Conservation (phyloP, 2,797 vertebrate genomes). For the Apodemus agrarius region DNA sequence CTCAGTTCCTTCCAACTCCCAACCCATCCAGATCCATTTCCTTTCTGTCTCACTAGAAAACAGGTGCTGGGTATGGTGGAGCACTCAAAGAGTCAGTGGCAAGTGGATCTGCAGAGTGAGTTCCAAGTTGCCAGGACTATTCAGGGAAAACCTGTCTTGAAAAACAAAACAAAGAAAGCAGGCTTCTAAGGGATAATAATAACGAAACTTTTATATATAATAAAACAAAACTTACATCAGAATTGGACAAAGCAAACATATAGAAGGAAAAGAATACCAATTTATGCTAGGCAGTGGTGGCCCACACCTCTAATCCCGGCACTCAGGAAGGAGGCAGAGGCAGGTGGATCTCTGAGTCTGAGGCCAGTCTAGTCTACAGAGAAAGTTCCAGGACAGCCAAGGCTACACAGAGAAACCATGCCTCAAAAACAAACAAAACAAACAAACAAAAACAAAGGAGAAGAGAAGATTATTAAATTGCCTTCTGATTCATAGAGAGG, state of each 20-base stretch:
- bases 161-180: background rate
- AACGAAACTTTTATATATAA: background rate
- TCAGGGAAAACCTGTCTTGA: background rate
- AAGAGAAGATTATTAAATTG: background rate
- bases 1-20: background rate
- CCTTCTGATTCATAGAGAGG: slow-evolving; percentile 1
- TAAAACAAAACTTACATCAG: background rate
- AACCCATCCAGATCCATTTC: background rate
- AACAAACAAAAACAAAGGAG: accelerated
- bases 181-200: background rate
- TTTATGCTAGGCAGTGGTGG: background rate
- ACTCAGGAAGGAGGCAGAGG: background rate
- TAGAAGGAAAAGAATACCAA: background rate
- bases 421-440: too few relatives aligned
- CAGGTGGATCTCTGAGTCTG: background rate
- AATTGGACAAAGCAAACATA: background rate
- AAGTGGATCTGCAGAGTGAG: background rate
- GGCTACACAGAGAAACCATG: background rate
- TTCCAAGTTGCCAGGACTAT: background rate
- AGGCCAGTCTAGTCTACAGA: background rate
- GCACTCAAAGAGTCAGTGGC: background rate
- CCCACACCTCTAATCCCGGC: background rate
- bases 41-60: background rate
- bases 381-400: background rate
- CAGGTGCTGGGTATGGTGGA: background rate